phyloP scores from a whole-genome alignment of 2,888 invertebrate species.

The Chouioia cunea region DNA sequence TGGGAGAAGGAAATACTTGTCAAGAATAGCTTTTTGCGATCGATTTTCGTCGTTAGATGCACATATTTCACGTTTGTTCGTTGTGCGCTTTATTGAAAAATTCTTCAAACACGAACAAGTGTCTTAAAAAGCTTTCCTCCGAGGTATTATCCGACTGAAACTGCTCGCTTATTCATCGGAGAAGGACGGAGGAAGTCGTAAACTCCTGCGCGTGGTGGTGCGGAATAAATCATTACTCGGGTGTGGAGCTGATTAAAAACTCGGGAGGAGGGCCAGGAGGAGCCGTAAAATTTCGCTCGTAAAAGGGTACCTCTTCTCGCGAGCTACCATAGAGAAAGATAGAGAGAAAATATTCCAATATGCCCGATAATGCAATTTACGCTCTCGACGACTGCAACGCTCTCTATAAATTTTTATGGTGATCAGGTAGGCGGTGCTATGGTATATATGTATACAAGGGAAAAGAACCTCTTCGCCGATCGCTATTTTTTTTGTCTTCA shows the following conservation, averaged over 20 bases:
- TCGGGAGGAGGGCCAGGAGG: constrained; percentile 1
- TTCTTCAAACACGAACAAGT: too few species aligned
- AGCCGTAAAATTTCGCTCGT: constrained; percentile 38
- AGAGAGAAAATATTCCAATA: constrained; percentile 34
- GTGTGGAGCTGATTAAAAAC: constrained; percentile 38
- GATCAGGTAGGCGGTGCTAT: constrained; percentile 61
- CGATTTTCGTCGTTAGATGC: too few species aligned
- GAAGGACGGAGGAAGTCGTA: too few species aligned
- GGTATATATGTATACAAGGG: constrained; percentile 22
- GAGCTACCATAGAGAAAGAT: background rate
- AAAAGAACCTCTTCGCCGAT: background rate
- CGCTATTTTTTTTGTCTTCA: constrained; percentile 2
- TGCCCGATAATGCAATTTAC: constrained; percentile 66
- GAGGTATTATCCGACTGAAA: too few species aligned
- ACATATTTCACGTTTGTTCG: too few species aligned
- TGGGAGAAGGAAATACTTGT: too few species aligned
- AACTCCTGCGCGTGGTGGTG: too few species aligned
- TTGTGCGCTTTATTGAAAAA: too few species aligned
- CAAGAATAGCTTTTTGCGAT: too few species aligned
- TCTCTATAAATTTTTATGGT: constrained; percentile 67
- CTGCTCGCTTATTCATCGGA: too few species aligned
- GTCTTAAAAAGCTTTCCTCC: too few species aligned
- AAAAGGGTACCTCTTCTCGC: constrained; percentile 17
- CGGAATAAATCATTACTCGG: constrained; percentile 37
- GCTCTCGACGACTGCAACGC: constrained; percentile 50